These are phyloP conservation scores for Poeciliopsis paucimaculata DNA, from an alignment of 2,797 vertebrate genomes.

Conservation along the genomic window DNA sequence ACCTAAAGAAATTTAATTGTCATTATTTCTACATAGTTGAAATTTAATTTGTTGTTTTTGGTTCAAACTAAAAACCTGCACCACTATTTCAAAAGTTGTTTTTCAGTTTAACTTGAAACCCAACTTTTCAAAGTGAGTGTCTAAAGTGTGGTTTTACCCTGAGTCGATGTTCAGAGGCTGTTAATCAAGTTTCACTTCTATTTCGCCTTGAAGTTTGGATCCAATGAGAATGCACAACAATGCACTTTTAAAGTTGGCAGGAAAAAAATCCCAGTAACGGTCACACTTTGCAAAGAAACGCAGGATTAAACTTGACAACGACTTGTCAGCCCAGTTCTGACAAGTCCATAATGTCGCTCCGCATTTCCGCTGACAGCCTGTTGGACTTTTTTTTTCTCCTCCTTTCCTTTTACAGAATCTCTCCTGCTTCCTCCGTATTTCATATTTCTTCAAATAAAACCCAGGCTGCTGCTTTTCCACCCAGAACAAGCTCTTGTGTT, in stretches of 20 bases:
- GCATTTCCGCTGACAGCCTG: neutral
- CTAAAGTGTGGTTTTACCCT: neutral
- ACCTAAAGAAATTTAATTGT: too few relatives aligned
- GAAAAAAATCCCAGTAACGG: neutral
- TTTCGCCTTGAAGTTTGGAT: neutral
- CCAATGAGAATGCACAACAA: neutral
- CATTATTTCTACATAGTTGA: too few relatives aligned
- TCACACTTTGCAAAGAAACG: neutral
- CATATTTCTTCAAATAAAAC: conserved; percentile 27
- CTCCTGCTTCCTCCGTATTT: conserved; percentile 15
- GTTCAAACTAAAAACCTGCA: too few relatives aligned
- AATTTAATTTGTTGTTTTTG: too few relatives aligned
- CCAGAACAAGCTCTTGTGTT: conserved; percentile 1
- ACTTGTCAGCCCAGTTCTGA: neutral
- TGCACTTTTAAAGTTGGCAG: neutral
- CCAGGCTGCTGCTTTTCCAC: conserved; percentile 2
- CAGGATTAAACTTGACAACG: neutral
- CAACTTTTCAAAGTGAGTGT: neutral
- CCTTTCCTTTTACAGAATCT: neutral
- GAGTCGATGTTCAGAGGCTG: neutral
- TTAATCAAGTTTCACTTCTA: neutral
- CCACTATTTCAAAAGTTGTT: too few relatives aligned
- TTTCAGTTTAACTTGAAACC: too few relatives aligned
- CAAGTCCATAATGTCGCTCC: conserved; percentile 1
- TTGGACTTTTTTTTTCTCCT: neutral